phyloP scores from a whole-genome alignment of 1,140 invertebrate genomes.

The Augochlora pura region DNA sequence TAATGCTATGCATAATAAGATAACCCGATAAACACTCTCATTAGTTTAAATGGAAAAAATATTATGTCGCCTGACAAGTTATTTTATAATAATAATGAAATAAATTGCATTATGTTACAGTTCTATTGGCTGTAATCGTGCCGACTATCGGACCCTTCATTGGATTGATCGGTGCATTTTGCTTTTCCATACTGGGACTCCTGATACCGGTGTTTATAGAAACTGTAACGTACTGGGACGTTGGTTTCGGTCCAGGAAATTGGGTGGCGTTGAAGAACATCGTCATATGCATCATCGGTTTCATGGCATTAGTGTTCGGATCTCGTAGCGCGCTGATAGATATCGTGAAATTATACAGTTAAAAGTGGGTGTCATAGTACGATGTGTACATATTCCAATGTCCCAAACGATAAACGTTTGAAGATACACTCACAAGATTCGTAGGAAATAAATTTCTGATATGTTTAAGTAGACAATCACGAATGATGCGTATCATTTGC shows the following conservation, averaged over 20 bases:
- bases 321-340: conserved; percentile 87
- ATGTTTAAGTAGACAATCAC: conserved; percentile 21
- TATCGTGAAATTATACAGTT: conserved; percentile 80
- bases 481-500: neutral
- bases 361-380: conserved; percentile 10
- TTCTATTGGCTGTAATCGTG: conserved; percentile 91
- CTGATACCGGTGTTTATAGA: conserved; percentile 95
- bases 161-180: conserved; percentile 95
- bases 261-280: conserved; percentile 90
- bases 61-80: too few relatives aligned
- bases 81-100: neutral
- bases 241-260: conserved; percentile 85
- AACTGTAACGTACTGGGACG: conserved; percentile 89
- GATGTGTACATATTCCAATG: conserved; percentile 32
- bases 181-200: conserved; percentile 95
- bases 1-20: too few relatives aligned
- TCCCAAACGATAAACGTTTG: conserved; percentile 21
- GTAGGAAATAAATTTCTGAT: conserved; percentile 27
- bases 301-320: conserved; percentile 89
- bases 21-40: too few relatives aligned
- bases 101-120: conserved; percentile 78
- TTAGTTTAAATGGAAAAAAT: too few relatives aligned
- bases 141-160: conserved; percentile 95
- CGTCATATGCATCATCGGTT: conserved; percentile 86
- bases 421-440: conserved; percentile 2